Evolutionary conservation across 2,888 invertebrate species (phyloP), one percentile per base, ranked within the genome.

Genomic region (Nomada fabriciana): DNA sequence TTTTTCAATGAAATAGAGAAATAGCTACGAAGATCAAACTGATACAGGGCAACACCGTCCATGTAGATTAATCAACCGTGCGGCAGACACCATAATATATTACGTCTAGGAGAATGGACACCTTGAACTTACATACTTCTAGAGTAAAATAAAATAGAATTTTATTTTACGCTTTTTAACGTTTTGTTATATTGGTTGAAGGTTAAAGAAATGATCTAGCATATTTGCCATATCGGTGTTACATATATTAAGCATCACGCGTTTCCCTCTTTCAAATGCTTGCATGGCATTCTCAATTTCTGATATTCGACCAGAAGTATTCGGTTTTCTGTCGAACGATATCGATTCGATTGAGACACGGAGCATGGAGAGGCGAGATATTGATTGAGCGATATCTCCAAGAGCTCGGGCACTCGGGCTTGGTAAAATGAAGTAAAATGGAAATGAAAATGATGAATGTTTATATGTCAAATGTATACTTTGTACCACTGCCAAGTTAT

Each of bases 401-500:
- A 80, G 36, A 73, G 73, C 71, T 83, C 82, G 84, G 82, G 88
- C 88, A 88, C 91, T 89, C 87, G 90, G 84, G 76, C 82, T 89
- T 82, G 78, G 76, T 59, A 82, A 81, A 81, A 74, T 82, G 75
- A 83, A 87, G 80, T 75, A 84, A 88, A 89, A 84, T 85, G 83
- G 71, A 79, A 89, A 89, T 91, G 74, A 82, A 89, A 89, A 88
- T 85, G 83, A 83, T 76, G 88, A 90, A 86, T 87, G 69, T 83
- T 87, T 83, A 88, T 86, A 83, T 89, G 89, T 84, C 88, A 90
- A 91, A 89, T 86, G 84, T 86, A 88, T 87, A 81, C 88, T 88
- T 84, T 87, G 79, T 86, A 85, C 83, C 84, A 86, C 89, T 86
- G 86, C 85, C 87, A 94, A 95, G 95, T 96, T 97, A 98, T 95